A percentile compares a stretch with the other conserved stretches of the same genome.
phyloP scores from a whole-genome alignment of 2,888 invertebrate species.

The Drosophila austrosaltans region DNA sequence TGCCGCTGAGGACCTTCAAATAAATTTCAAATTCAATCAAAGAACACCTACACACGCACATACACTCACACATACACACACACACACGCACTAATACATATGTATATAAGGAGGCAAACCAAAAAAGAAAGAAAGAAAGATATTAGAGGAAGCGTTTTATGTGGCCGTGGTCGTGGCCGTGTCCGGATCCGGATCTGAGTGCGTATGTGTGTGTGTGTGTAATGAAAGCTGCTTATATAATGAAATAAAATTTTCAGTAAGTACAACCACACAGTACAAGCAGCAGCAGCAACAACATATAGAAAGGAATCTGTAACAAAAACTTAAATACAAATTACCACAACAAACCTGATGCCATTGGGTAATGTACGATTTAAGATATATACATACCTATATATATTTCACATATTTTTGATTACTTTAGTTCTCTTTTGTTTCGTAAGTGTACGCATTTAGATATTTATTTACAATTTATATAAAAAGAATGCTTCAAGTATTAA shows the following conservation, averaged over 20 bases:
- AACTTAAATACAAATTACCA: constrained; percentile 22
- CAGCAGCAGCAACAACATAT: constrained; percentile 4
- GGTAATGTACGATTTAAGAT: not conserved
- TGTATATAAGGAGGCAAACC: constrained; percentile 20
- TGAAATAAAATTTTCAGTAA: constrained; percentile 43
- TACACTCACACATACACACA: not conserved
- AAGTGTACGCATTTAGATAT: not conserved
- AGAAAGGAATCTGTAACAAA: constrained; percentile 9
- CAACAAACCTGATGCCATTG: constrained; percentile 9
- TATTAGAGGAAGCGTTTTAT: constrained; percentile 3
- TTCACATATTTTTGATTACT: not conserved
- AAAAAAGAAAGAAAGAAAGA: not conserved
- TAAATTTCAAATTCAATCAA: constrained; percentile 27
- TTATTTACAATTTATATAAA: not conserved
- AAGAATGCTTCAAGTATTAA: not conserved
- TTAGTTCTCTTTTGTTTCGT: constrained; percentile 1
- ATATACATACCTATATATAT: not conserved
- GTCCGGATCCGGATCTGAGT: no score
- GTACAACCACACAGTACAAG: constrained; percentile 14
- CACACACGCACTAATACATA: not conserved
- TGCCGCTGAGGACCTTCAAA: constrained; percentile 5
- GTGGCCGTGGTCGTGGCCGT: not conserved
- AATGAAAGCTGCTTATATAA: constrained; percentile 52
- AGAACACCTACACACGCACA: constrained; percentile 16
- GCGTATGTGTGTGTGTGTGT: constrained; percentile 5